Evolutionary conservation across 2,888 invertebrate species (phyloP).

Genomic region (Drosophila greeni): DNA sequence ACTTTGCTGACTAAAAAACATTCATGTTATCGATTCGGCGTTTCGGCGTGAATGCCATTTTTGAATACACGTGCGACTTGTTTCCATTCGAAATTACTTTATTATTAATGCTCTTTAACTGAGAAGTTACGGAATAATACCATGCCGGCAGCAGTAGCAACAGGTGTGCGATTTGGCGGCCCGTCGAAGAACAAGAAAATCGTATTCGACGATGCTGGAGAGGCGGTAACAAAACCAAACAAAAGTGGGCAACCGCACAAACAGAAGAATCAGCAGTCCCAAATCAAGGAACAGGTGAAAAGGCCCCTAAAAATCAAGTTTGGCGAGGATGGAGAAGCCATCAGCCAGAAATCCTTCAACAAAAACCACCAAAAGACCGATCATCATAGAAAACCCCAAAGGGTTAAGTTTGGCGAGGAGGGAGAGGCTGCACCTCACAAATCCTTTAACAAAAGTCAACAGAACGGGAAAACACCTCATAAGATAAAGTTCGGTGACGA

Average conservation of each 20-base stretch:
- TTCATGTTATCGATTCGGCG: no score
- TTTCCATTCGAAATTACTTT: slow-evolving; percentile 1
- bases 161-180: slow-evolving; percentile 43
- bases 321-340: slow-evolving; percentile 12
- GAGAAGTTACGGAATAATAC: slow-evolving; percentile 23
- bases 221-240: slow-evolving; percentile 44
- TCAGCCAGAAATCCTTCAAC: slow-evolving; percentile 12
- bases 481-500: slow-evolving; percentile 31
- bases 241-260: slow-evolving; percentile 47
- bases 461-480: slow-evolving; percentile 28
- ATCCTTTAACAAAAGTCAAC: slow-evolving; percentile 10
- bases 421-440: slow-evolving; percentile 2
- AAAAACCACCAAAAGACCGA: slow-evolving; percentile 16
- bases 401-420: slow-evolving; percentile 41
- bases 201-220: slow-evolving; percentile 73
- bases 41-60: slow-evolving; percentile 23
- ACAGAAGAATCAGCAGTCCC: neutral
- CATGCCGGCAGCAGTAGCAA: slow-evolving; percentile 66
- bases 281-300: slow-evolving; percentile 34
- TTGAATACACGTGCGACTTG: slow-evolving; percentile 58
- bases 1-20: no score
- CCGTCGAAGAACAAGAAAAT: slow-evolving; percentile 73
- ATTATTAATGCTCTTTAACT: slow-evolving; percentile 32
- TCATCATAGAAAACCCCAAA: slow-evolving; percentile 21
- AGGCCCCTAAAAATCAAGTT: slow-evolving; percentile 18